phyloP scores from a whole-genome alignment of 2,797 vertebrate genomes.

The Xiphophorus birchmanni region DNA sequence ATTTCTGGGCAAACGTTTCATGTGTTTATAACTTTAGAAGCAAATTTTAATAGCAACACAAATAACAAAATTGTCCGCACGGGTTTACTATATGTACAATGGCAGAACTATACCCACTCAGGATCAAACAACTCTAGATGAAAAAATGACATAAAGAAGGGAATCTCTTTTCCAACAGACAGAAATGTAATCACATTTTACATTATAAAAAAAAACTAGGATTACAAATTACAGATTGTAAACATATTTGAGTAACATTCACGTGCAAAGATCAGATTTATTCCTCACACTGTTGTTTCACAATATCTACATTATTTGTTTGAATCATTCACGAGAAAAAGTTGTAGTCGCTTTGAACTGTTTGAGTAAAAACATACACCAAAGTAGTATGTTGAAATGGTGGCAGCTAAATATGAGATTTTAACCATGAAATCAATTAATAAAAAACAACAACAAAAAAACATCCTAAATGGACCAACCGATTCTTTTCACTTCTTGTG shows the following conservation, averaged over 20 bases:
- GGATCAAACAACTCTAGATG: not conserved
- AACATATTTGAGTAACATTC: slow-evolving; percentile 1
- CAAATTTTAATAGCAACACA: slow-evolving; percentile 8
- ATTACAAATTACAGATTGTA: slow-evolving; percentile 7
- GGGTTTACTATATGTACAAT: not conserved
- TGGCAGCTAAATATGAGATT: not conserved
- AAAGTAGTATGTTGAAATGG: not conserved
- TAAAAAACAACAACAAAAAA: not conserved
- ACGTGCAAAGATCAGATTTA: not conserved
- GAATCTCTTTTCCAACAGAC: not conserved
- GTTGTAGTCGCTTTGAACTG: not conserved
- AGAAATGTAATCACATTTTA: not conserved
- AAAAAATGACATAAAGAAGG: not conserved
- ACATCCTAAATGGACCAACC: not conserved
- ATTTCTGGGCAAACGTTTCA: not conserved
- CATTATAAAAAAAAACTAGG: not conserved
- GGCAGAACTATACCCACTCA: not conserved
- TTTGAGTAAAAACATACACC: not conserved
- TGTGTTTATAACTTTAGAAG: not conserved
- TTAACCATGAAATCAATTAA: not conserved
- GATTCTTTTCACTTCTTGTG: not conserved
- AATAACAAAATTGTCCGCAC: not conserved
- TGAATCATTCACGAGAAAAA: not conserved
- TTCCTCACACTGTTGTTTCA: not conserved
- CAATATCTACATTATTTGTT: not conserved